Base-by-base conservation (phyloP, 2,113 vertebrate genomes). In the Cyprinodon tularosa region DNA sequence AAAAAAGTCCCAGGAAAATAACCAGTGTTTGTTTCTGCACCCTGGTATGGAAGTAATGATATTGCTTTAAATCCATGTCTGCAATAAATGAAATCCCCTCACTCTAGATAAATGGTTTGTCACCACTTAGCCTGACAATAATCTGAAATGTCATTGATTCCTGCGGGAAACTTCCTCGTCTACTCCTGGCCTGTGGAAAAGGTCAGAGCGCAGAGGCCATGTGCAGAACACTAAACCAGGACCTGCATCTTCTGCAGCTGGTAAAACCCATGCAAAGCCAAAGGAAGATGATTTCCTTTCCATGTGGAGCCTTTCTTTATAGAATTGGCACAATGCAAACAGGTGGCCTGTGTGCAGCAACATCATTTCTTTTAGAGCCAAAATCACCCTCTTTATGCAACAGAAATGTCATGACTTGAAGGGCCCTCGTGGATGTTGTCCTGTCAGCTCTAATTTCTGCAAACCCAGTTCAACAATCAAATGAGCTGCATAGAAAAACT, bases 61-160 rank as follows among this genome's bases (percentile, higher is more conserved):
- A 45, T 12, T 57, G 36, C 15, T 62, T 40, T 39, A 67, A 68
- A 80, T 73, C 64, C 8, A 3, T 59, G 4, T 47, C 11, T 62
- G 36, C 2, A 37, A 42, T 10, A 1, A 74, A 61, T 65, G 72
- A 66, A 62, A 68, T 29, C 47, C n/a, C n/a, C 59, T 74, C 65
- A 50, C 53, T 62, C 39, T 50, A 42, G 22, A 82, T 61, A 76
- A 59, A 72, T 62, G 53, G 60, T 72, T 5, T 75, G 71, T 29
- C 76, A 68, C 70, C 22, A 75, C 76, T 42, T 48, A 53, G 68
- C 62, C 22, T 59, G 76, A 76, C 71, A 78, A 70, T 74, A 39
- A 78, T 79, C 75, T 69, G 65, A 81, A 83, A 73, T 82, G 80
- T 74, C 81, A 80, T 74, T 68, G 72, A 87, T 76, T 73, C 71